Percentiles rank a stretch among this genome's conserved stretches.
Conservation (phyloP, 1,140 invertebrate genomes). For the Drosophila arawakana region DNA sequence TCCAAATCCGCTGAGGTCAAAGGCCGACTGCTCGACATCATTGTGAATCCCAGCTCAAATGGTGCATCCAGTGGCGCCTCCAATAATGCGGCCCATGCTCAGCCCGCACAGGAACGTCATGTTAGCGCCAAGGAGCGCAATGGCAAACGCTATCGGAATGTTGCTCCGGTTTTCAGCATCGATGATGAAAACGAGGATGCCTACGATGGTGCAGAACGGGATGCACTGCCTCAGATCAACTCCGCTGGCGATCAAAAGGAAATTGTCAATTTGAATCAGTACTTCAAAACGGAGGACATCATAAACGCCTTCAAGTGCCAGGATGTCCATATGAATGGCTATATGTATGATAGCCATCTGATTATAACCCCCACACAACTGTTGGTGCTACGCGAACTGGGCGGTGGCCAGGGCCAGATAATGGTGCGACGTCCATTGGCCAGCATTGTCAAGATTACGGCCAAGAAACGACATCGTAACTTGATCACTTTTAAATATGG, state of each 20-base stretch:
- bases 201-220: conserved; percentile 55
- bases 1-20: conserved; percentile 96
- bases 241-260: conserved; percentile 87
- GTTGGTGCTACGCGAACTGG: conserved; percentile 93
- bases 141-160: conserved; percentile 95
- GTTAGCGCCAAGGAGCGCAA: conserved; percentile 91
- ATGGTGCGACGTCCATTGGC: conserved; percentile 93
- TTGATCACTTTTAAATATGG: conserved; percentile 95
- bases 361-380: conserved; percentile 95
- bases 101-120: conserved; percentile 88
- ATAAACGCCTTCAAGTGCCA: conserved; percentile 95
- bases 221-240: conserved; percentile 42
- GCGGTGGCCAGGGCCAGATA: conserved; percentile 91
- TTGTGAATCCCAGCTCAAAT: conserved; percentile 91
- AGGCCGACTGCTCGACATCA: conserved; percentile 96
- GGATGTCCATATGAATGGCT: conserved; percentile 95
- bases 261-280: conserved; percentile 88
- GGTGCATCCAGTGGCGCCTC: conserved; percentile 34
- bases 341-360: conserved; percentile 93
- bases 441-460: conserved; percentile 97
- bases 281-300: conserved; percentile 93
- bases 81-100: conserved; percentile 58
- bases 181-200: conserved; percentile 94
- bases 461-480: conserved; percentile 96
- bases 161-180: conserved; percentile 97